Base-by-base conservation (phyloP, 2,797 vertebrate species). In the Molossus molossus region DNA sequence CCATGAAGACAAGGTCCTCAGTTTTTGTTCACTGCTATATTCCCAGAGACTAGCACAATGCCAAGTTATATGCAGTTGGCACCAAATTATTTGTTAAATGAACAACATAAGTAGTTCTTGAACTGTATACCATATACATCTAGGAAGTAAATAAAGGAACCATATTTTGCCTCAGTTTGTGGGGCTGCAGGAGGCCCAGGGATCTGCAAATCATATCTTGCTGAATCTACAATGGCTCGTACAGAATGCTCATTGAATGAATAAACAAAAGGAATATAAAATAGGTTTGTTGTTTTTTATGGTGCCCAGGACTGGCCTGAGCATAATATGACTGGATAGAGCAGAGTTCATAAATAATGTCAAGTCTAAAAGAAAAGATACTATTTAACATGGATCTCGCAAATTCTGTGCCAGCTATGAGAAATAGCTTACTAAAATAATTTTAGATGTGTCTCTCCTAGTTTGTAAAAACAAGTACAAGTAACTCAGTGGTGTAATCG, bases 311-410 rank as follows among this genome's bases (percentile, higher is more conserved):
- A 75, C 81, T 75, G n/a, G 62, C 23, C 82, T 60, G 6, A n/a
- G 33, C 57, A 87, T 55, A 94, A 81, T 25, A 85, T 53, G 18
- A 80, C 14, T 33, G 13, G 62, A 57, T 13, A 87, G 27, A 83
- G 11, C 13, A 77, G 21, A 88, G 9, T 33, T 88, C n/a, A 57
- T 69, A 95, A 62, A 91, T 11, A 64, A 84, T 53, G 50, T 65
- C 45, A 64, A 62, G 25, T 58, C 57, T 64, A 64, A 90, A 90
- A 85, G 37, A 80, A 94, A 95, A 86, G 91, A 45, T 18, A 77
- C 27, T 64, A 67, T 37, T 93, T 91, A 87, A 72, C n/a, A 93
- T 14, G 45, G 48, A 89, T 58, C 76, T 83, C 82, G 67, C 7
- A 20, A 91, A 83, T 65, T 88, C 62, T 95, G 64, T 77, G 69